These are phyloP conservation scores for Lates japonicus DNA, from an alignment of 2,797 vertebrate genomes.

Conservation along the genomic window DNA sequence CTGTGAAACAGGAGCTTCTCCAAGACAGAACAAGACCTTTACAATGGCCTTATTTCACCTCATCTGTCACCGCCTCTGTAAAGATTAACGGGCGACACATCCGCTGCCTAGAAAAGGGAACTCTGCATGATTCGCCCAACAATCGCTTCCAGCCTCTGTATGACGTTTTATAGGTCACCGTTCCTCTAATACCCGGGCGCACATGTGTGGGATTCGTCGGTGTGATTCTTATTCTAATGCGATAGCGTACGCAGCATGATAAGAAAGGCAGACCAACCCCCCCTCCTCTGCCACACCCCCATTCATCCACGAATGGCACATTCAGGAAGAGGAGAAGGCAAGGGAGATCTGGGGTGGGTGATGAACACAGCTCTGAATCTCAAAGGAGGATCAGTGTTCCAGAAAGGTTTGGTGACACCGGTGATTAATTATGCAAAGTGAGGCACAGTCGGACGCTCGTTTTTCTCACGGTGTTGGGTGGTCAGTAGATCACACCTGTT, in stretches of 20 bases:
- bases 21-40: constrained; percentile 36
- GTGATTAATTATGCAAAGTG: constrained; percentile 70
- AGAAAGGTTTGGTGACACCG: constrained; percentile 55
- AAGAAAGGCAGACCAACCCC: constrained; percentile 68
- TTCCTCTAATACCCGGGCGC: constrained; percentile 41
- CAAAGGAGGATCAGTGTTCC: constrained; percentile 57
- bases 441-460: background rate
- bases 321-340: constrained; percentile 74
- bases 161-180: constrained; percentile 67
- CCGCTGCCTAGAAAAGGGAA: constrained; percentile 54
- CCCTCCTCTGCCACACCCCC: background rate
- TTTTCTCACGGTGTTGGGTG: constrained; percentile 75
- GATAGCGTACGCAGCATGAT: constrained; percentile 71
- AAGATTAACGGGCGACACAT: constrained; percentile 48
- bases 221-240: constrained; percentile 79
- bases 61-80: constrained; percentile 48
- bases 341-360: constrained; percentile 64
- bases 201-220: constrained; percentile 42
- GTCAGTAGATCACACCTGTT: constrained; percentile 68
- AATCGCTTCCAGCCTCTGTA: constrained; percentile 72
- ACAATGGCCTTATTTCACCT: constrained; percentile 55
- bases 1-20: constrained; percentile 50
- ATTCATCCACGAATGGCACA: constrained; percentile 66
- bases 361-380: constrained; percentile 48
- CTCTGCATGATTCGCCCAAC: constrained; percentile 43